These are phyloP conservation scores for Passer domesticus DNA, from an alignment of 2,113 vertebrate species.

Conservation along the genomic window DNA sequence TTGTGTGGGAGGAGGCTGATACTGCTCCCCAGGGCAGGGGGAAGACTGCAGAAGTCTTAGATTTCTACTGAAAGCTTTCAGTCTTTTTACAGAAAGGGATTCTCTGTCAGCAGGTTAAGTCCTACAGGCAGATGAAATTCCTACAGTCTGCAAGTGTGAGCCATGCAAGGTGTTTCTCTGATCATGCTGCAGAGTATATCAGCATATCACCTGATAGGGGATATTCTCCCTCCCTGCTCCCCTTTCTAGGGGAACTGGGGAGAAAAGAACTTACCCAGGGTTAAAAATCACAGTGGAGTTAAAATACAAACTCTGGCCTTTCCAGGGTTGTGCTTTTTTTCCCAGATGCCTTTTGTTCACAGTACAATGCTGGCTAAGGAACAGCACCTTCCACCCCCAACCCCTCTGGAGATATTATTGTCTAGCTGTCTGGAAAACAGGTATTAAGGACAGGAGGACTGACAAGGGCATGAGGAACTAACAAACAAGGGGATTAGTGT, in stretches of 20 bases:
- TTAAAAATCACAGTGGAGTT: background rate
- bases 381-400: background rate
- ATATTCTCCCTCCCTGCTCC: background rate
- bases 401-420: background rate
- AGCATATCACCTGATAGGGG: background rate
- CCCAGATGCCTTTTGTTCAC: background rate
- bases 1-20: background rate
- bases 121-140: background rate
- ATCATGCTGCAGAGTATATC: background rate
- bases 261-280: background rate
- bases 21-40: background rate
- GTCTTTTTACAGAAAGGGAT: background rate
- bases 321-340: background rate
- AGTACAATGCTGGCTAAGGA: background rate
- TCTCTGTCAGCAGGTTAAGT: background rate
- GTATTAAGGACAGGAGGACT: background rate
- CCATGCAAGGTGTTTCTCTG: background rate
- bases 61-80: background rate
- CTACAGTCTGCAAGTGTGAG: background rate
- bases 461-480: background rate
- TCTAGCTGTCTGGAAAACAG: background rate
- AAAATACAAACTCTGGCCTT: background rate
- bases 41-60: background rate
- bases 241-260: fast-evolving
- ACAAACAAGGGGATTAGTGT: background rate